Evolutionary conservation across 2,888 invertebrate genomes (phyloP), one percentile per base, ranked within the genome.

Genomic region (Cataglyphis altisquamis): DNA sequence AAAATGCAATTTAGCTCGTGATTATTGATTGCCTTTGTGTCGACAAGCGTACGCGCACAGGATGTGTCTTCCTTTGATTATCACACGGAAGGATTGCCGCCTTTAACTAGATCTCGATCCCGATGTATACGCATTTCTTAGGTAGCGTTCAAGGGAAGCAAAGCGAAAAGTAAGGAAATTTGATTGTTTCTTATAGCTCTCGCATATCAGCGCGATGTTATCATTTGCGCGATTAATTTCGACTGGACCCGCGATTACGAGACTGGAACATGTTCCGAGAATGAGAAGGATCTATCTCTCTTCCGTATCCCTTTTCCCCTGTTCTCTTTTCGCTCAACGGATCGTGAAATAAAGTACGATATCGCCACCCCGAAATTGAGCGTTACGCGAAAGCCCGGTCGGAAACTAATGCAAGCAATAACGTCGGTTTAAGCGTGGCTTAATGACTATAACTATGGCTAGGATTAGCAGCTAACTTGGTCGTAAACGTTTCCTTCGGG

Each of bases 401-500:
- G 90, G 87, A 89, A 91, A 92, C 91, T 92, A 92, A 93, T 91
- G 92, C 90, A 89, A 88, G 91, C 90, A 92, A 92, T 93, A 92
- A 92, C 89, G 90, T 89, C 87, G 90, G 90, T 92, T 92, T 92
- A 92, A 91, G 89, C 90, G 89, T 87, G 85, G 88, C 90, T 90
- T 92, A 92, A 93, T 92, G 91, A 92, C 90, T 91, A 86, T 88
- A 91, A 91, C 91, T 90, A 88, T 89, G 86, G 81, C 85, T 82
- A 72, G 91, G 91, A 92, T 92, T 92, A 92, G 91, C 88, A 89
- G 90, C 91, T 92, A 92, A 91, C 89, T 92, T 89, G 88, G 88
- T 89, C 86, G 87, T 91, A 91, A 92, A 91, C 88, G 90, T 90
- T 92, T 91, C 91, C 90, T 90, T 88, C 86, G 90, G 87, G 90